A percentile compares a stretch with the other conserved stretches of the same genome.
Conservation (phyloP, 2,888 invertebrate species). For the Microctonus brassicae region DNA sequence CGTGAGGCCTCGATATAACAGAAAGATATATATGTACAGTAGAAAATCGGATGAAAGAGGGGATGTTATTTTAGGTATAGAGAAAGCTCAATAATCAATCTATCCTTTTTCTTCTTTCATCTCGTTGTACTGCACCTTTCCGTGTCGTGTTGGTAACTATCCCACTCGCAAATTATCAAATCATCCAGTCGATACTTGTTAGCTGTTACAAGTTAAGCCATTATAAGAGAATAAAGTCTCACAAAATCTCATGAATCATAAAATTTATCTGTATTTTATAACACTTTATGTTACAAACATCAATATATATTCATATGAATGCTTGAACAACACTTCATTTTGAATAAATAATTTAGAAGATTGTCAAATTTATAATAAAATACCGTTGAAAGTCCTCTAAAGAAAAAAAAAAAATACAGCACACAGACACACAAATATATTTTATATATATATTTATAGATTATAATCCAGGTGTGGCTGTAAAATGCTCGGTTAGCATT, state of each 20-base stretch:
- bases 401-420: not conserved
- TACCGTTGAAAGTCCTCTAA: not conserved
- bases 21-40: constrained; percentile 13
- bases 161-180: constrained; percentile 53
- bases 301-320: not conserved
- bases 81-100: too few species aligned
- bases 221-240: constrained; percentile 59
- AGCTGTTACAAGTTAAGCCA: constrained; percentile 59
- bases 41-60: constrained; percentile 10
- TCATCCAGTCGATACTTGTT: constrained; percentile 56
- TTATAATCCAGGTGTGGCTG: constrained; percentile 18
- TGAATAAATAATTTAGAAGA: not conserved
- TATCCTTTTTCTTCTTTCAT: constrained; percentile 31
- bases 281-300: not conserved
- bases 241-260: constrained; percentile 48
- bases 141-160: not conserved
- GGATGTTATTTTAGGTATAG: too few species aligned
- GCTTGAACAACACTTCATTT: not conserved
- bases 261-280: not conserved
- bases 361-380: not conserved
- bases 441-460: not conserved
- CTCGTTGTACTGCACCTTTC: not conserved
- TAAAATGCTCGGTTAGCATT: not conserved
- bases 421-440: not conserved
- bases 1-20: constrained; percentile 32